Percentiles rank a stretch among this genome's conserved stretches.
phyloP scores from a whole-genome alignment of 2,888 invertebrate genomes.

The Volucella zonaria region DNA sequence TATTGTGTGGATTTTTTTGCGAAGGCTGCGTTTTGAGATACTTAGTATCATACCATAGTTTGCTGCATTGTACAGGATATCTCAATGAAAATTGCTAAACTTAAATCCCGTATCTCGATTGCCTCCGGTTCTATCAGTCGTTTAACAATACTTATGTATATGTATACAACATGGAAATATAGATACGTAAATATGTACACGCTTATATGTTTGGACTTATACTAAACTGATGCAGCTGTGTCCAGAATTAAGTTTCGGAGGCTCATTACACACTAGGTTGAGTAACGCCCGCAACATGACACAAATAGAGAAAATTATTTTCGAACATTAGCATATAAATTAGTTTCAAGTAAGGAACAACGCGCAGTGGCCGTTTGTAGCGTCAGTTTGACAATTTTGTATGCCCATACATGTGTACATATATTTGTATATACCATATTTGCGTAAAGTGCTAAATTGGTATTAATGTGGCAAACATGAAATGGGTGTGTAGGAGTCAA shows the following conservation, averaged over 20 bases:
- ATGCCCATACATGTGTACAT: slow-evolving; percentile 1
- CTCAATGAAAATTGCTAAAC: slow-evolving; percentile 42
- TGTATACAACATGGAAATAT: background rate
- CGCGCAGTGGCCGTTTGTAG: slow-evolving; percentile 49
- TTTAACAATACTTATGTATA: background rate
- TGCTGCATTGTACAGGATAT: slow-evolving; percentile 35
- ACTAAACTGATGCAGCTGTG: slow-evolving; percentile 16
- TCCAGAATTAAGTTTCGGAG: slow-evolving; percentile 49
- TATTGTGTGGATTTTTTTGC: slow-evolving; percentile 24
- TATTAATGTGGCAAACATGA: slow-evolving; percentile 56
- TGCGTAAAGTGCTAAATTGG: slow-evolving; percentile 47
- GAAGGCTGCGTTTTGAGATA: slow-evolving; percentile 1
- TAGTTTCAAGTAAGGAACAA: slow-evolving; percentile 55
- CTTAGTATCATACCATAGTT: slow-evolving; percentile 19
- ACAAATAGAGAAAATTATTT: slow-evolving; percentile 70
- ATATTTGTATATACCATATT: background rate
- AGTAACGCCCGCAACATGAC: slow-evolving; percentile 68
- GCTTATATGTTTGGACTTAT: too few relatives aligned
- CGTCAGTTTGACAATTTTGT: slow-evolving; percentile 52
- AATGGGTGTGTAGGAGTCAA: slow-evolving; percentile 49
- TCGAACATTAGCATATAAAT: slow-evolving; percentile 70
- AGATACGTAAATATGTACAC: background rate
- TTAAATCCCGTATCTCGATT: slow-evolving; percentile 53
- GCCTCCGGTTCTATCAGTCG: slow-evolving; percentile 32
- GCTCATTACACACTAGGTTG: slow-evolving; percentile 68